A percentile compares a stretch with the other conserved stretches of the same genome.
Conservation (phyloP, 2,888 invertebrate genomes). For the Venusia cambrica region DNA sequence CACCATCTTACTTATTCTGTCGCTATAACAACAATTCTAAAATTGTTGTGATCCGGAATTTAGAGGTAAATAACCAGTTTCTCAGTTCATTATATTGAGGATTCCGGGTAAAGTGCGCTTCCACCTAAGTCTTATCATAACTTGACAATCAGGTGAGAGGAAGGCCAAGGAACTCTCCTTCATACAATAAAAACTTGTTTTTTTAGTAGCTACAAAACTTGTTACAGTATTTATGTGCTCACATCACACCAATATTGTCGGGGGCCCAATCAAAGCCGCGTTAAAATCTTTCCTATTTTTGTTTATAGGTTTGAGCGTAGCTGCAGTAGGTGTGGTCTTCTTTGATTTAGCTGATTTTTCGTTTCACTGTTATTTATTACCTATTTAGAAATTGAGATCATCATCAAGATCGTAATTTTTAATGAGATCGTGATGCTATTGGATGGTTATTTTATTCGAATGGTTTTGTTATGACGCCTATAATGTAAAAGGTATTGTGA, state of each 20-base stretch:
- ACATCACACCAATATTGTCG: constrained; percentile 63
- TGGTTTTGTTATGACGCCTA: constrained; percentile 8
- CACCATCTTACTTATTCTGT: no score
- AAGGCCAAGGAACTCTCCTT: no score
- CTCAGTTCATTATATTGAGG: no score
- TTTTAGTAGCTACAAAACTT: constrained; percentile 33
- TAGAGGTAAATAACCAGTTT: no score
- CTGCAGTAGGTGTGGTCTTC: constrained; percentile 51
- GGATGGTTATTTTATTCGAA: constrained; percentile 7
- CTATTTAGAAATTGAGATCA: constrained; percentile 31
- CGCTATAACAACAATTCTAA: no score
- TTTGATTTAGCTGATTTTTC: constrained; percentile 34
- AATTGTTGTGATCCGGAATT: no score
- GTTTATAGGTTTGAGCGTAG: constrained; percentile 40
- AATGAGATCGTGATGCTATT: constrained; percentile 29
- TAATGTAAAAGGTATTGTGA: no score
- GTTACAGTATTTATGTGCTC: constrained; percentile 71
- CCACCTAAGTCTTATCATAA: no score
- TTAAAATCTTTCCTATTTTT: constrained; percentile 57
- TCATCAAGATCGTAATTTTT: constrained; percentile 28
- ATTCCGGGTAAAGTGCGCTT: no score
- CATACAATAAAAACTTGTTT: no score
- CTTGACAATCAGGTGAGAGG: no score
- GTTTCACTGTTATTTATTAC: constrained; percentile 30
- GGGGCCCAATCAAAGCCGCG: constrained; percentile 56